A percentile compares a stretch with the other conserved stretches of the same genome.
Evolutionary conservation across 2,888 invertebrate species (phyloP).

Genomic region (Schizotus pectinicornis): DNA sequence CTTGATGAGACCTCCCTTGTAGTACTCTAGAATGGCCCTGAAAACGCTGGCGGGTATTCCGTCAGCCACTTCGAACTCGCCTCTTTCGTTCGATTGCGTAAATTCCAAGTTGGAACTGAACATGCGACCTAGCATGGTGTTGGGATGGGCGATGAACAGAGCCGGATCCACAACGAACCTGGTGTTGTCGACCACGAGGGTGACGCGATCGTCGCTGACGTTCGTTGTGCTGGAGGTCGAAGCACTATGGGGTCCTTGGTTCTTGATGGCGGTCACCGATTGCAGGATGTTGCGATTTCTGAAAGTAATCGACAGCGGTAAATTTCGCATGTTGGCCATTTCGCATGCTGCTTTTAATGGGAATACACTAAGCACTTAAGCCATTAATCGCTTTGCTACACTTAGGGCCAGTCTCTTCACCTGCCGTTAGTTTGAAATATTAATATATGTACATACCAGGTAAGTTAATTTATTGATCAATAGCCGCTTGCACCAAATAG

Average conservation of each 20-base stretch:
- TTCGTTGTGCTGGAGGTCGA: slow-evolving; percentile 26
- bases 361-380: too few relatives aligned
- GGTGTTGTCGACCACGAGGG: slow-evolving; percentile 95
- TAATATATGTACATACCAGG: too few relatives aligned
- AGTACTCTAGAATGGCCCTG: slow-evolving; percentile 93
- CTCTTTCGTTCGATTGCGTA: slow-evolving; percentile 92
- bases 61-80: slow-evolving; percentile 95
- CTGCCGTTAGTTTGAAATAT: too few relatives aligned
- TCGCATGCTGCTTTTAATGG: too few relatives aligned
- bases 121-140: slow-evolving; percentile 99
- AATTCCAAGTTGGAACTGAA: slow-evolving; percentile 92
- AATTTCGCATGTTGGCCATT: too few relatives aligned
- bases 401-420: too few relatives aligned
- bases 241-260: slow-evolving; percentile 21
- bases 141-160: slow-evolving; percentile 92
- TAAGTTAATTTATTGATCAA: too few relatives aligned
- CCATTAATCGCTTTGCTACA: too few relatives aligned
- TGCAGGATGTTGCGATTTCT: slow-evolving; percentile 19
- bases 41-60: slow-evolving; percentile 96
- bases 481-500: too few relatives aligned
- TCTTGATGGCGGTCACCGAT: slow-evolving; percentile 10
- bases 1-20: slow-evolving; percentile 87
- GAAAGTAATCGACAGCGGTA: background rate
- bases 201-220: slow-evolving; percentile 78
- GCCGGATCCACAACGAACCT: slow-evolving; percentile 90